Percentiles rank a stretch among this genome's conserved stretches.
These are phyloP conservation scores for Parthenolecanium corni DNA, from an alignment of 2,888 invertebrate species.

Conservation along the genomic window DNA sequence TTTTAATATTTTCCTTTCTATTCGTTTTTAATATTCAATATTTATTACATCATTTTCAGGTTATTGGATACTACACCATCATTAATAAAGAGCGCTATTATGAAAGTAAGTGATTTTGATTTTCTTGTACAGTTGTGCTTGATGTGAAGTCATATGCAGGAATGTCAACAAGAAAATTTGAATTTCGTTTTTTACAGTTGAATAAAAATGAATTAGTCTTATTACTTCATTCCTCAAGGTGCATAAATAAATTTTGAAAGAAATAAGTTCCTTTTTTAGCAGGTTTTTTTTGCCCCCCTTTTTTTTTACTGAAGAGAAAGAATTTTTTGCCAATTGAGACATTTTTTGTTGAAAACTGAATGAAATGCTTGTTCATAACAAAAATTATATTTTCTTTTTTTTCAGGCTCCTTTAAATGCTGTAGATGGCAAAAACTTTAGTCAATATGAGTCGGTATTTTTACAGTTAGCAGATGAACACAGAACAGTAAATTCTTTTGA, in stretches of 20 bases:
- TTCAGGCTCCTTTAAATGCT: constrained; percentile 49
- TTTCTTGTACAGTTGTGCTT: too few relatives aligned
- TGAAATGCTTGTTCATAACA: too few relatives aligned
- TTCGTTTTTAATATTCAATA: neutral
- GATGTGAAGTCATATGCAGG: neutral
- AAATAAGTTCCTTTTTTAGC: too few relatives aligned
- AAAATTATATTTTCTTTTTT: neutral
- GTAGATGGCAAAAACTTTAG: constrained; percentile 60
- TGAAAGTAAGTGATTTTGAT: constrained; percentile 48
- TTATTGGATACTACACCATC: constrained; percentile 51
- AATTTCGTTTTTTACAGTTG: too few relatives aligned
- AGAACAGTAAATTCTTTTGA: constrained; percentile 82
- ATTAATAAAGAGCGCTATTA: constrained; percentile 57
- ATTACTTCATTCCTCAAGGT: too few relatives aligned
- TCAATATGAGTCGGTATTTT: constrained; percentile 80
- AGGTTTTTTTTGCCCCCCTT: too few relatives aligned
- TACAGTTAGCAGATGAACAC: constrained; percentile 82
- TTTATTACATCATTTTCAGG: constrained; percentile 37
- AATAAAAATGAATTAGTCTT: too few relatives aligned
- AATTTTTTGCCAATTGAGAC: too few relatives aligned
- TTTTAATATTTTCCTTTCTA: neutral
- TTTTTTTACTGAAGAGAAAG: too few relatives aligned
- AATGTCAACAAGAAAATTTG: too few relatives aligned
- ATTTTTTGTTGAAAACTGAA: too few relatives aligned
- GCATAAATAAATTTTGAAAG: too few relatives aligned